Conservation (phyloP, 2,888 invertebrate genomes). For the Pharmacophagus antenor region DNA sequence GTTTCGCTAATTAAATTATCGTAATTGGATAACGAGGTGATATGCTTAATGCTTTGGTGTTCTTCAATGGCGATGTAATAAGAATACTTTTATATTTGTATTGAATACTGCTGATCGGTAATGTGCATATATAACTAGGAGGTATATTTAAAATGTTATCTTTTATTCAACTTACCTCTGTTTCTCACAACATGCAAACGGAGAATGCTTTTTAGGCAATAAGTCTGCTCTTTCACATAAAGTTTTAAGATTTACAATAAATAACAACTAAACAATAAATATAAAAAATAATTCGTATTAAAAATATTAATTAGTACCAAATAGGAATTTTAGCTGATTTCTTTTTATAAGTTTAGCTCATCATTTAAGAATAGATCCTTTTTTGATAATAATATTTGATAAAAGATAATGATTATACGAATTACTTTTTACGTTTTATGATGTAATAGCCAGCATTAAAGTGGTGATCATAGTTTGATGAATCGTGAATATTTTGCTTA, state of each 20-base stretch:
- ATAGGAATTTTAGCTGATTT: too few relatives aligned
- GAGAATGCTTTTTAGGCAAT: background rate
- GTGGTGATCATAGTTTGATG: background rate
- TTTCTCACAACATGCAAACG: background rate
- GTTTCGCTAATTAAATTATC: constrained; percentile 30
- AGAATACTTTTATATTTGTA: constrained; percentile 6
- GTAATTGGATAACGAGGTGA: constrained; percentile 31
- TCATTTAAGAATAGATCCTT: too few relatives aligned
- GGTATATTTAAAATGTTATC: too few relatives aligned
- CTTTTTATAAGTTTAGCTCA: too few relatives aligned
- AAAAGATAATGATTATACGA: background rate
- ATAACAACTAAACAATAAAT: background rate
- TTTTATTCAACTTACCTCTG: too few relatives aligned
- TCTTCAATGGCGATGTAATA: constrained; percentile 17
- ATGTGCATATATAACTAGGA: too few relatives aligned
- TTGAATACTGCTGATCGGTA: background rate
- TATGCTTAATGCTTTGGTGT: constrained; percentile 18
- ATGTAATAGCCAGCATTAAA: background rate
- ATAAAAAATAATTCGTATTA: background rate
- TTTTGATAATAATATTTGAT: too few relatives aligned
- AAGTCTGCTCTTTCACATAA: background rate
- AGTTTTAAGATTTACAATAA: background rate
- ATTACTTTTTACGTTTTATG: background rate
- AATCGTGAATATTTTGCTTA: constrained; percentile 47
- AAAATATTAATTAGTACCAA: background rate